Evolutionary conservation across 1,140 invertebrate genomes (phyloP).

Genomic region (Araneus ventricosus): DNA sequence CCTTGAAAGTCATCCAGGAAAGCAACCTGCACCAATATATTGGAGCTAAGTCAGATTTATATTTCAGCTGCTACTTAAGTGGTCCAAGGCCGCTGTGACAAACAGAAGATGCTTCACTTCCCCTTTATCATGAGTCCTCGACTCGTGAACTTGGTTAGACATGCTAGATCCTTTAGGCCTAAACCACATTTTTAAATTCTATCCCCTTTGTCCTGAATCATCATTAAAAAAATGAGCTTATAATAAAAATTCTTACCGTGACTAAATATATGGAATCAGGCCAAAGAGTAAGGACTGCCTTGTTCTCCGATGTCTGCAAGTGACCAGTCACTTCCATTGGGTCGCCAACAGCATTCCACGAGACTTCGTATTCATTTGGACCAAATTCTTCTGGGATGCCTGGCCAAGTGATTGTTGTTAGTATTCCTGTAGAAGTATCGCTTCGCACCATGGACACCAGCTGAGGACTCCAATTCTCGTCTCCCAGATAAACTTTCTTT

Average conservation of each 20-base stretch:
- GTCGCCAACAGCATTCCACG: conserved; percentile 90
- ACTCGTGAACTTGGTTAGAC: too few species aligned
- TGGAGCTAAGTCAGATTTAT: too few species aligned
- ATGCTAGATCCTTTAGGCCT: too few species aligned
- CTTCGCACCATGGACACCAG: conserved; percentile 43
- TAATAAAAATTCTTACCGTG: conserved; percentile 82
- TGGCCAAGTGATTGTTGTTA: conserved; percentile 77
- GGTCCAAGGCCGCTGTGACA: too few species aligned
- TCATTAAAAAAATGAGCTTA: background rate
- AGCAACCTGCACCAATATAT: too few species aligned
- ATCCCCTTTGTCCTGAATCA: too few species aligned
- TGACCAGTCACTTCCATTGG: conserved; percentile 87
- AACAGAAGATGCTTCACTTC: too few species aligned
- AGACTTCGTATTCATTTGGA: conserved; percentile 85
- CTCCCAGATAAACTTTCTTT: background rate
- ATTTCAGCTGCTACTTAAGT: too few species aligned
- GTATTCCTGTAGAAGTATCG: conserved; percentile 57
- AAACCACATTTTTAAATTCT: too few species aligned
- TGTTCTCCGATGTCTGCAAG: conserved; percentile 89
- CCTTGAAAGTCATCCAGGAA: too few species aligned
- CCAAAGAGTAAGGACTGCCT: conserved; percentile 88
- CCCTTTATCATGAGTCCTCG: too few species aligned
- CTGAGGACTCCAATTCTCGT: conserved; percentile 65
- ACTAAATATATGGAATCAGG: conserved; percentile 90
- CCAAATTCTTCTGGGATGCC: conserved; percentile 76